phyloP scores from a whole-genome alignment of 2,888 invertebrate species.

The Rhogogaster chlorosoma region DNA sequence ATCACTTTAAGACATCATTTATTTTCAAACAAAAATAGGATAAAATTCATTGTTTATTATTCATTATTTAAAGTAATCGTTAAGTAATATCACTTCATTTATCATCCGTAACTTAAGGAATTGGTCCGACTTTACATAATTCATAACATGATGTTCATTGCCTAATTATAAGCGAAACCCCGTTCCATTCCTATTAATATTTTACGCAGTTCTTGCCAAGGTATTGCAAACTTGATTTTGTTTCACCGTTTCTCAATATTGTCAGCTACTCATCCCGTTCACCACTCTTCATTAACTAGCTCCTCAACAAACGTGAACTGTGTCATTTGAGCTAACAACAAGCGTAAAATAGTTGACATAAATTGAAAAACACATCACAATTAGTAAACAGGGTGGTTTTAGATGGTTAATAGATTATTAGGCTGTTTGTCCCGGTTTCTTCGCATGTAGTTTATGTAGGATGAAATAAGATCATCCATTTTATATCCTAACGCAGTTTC shows the following conservation, averaged over 20 bases:
- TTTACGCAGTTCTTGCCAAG: not conserved
- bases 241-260: not conserved
- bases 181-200: not conserved
- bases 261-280: not conserved
- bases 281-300: not conserved
- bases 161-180: not conserved
- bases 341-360: not conserved
- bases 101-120: not conserved
- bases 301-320: not conserved
- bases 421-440: slow-evolving; percentile 21
- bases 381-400: not conserved
- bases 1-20: not conserved
- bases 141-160: not conserved
- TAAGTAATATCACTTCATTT: not conserved
- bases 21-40: not conserved
- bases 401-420: not conserved
- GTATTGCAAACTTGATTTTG: not conserved
- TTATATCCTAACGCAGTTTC: slow-evolving; percentile 97
- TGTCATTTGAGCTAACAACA: not conserved
- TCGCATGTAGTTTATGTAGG: slow-evolving; percentile 86
- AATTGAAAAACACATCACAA: slow-evolving; percentile 9
- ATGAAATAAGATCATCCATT: slow-evolving; percentile 97
- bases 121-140: not conserved
- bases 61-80: not conserved
- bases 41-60: not conserved